Evolutionary conservation across 2,113 vertebrate genomes (phyloP), one percentile per base, ranked within the genome.

Genomic region (Typhlomys cinereus): DNA sequence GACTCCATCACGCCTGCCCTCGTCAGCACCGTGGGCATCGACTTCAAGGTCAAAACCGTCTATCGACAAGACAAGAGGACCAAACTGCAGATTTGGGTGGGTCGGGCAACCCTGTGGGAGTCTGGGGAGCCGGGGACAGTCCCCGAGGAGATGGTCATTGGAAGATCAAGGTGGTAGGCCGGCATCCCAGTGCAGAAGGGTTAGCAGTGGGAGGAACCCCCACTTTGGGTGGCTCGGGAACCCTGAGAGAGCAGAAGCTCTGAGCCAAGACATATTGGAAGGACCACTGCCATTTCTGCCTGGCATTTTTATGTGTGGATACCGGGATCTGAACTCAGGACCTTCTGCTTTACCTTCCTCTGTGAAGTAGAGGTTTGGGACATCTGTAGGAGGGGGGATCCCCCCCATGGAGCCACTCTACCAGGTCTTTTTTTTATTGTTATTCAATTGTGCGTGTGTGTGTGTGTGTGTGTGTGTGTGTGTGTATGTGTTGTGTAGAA

Each of bases 11-110:
- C 98, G 12, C 98, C 99, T 0, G 99, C 99, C 91, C 99, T 99
- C 0, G 98, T 99, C 96, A 99, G 99, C 97, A 99, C 99, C 0
- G 99, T 99, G 93, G 99, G 99, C 95, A 99, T 99, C 11, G 99
- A 99, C 98, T 99, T 99, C 95, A 99, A 99, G 93, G 99, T 99
- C 94, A 99, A 99, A 97, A 99, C 99, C 0, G 98, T 99, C 80
- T 99, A 99, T 95, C 98, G 99, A 75, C 99, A 99, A 0, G 98
- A 99, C 96, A 99, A 99, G 97, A 97, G 99, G 96, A 99, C 99
- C 97, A 99, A 99, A 96, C 95, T 99, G 85, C 99, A 99, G 97
- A 99, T 99, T 90, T 99, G 99, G 99, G 99, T 99, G 97, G 96
- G 88, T 50, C 7, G 0, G 50, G 46, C 3, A 0, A n/a, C 62